Evolutionary conservation across 2,888 invertebrate species (phyloP).

Genomic region (Arctia plantaginis): DNA sequence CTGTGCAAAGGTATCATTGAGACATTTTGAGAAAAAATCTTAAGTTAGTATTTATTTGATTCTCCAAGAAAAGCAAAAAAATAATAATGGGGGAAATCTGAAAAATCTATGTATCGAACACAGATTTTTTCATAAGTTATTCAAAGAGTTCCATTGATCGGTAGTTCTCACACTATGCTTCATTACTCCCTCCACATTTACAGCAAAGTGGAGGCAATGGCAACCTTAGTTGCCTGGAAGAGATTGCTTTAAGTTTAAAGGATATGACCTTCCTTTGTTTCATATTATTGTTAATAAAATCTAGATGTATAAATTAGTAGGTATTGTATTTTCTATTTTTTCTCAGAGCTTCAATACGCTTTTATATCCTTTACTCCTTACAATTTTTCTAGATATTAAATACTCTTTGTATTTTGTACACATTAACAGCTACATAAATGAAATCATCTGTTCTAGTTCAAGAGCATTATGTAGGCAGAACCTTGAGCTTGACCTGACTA

Average conservation of each 20-base stretch:
- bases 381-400: background rate
- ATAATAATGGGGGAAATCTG: background rate
- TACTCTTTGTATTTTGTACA: slow-evolving; percentile 6
- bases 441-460: slow-evolving; percentile 22
- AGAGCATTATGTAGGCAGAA: slow-evolving; percentile 36
- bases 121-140: background rate
- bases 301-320: too few relatives aligned
- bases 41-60: background rate
- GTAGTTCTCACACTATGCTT: too few relatives aligned
- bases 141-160: background rate
- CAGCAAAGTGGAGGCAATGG: too few relatives aligned
- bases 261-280: too few relatives aligned
- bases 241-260: too few relatives aligned
- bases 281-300: too few relatives aligned
- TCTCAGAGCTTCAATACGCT: too few relatives aligned
- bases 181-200: too few relatives aligned
- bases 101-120: background rate
- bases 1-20: background rate
- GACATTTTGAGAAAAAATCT: background rate
- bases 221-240: too few relatives aligned
- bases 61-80: background rate
- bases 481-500: slow-evolving; percentile 73
- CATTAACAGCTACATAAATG: slow-evolving; percentile 20
- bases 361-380: too few relatives aligned
- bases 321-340: too few relatives aligned